Evolutionary conservation across 1,140 invertebrate species (phyloP).

Genomic region (Sinonovacula constricta): DNA sequence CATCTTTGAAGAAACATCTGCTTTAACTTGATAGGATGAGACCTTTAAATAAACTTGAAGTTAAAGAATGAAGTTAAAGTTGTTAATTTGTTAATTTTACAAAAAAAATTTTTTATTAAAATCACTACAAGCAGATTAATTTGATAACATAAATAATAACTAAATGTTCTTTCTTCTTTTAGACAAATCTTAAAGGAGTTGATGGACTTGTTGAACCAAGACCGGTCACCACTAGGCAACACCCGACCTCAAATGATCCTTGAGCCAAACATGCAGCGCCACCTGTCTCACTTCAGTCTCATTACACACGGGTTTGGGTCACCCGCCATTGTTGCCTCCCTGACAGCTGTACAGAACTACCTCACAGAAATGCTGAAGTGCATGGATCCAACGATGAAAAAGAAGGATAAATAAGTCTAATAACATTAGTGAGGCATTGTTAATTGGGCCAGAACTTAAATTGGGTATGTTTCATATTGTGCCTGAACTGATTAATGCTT

Average conservation of each 20-base stretch:
- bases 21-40: too few relatives aligned
- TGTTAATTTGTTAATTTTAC: too few relatives aligned
- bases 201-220: slow-evolving; percentile 97
- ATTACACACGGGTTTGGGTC: slow-evolving; percentile 99
- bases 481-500: too few relatives aligned
- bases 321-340: slow-evolving; percentile 96
- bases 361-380: slow-evolving; percentile 97
- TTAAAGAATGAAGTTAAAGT: too few relatives aligned
- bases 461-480: too few relatives aligned
- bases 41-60: too few relatives aligned
- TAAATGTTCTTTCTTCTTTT: slow-evolving; percentile 50
- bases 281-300: slow-evolving; percentile 97
- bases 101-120: too few relatives aligned
- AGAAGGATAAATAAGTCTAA: slow-evolving; percentile 31
- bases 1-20: too few relatives aligned
- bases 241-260: slow-evolving; percentile 94
- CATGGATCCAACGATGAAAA: slow-evolving; percentile 87
- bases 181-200: slow-evolving; percentile 97
- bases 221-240: slow-evolving; percentile 95
- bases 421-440: too few relatives aligned
- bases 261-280: slow-evolving; percentile 94
- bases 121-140: not conserved
- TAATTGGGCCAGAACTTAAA: too few relatives aligned
- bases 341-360: slow-evolving; percentile 97
- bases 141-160: not conserved